These are phyloP conservation scores for Mystacornis crossleyi DNA, from an alignment of 2,113 vertebrate genomes.

Conservation along the genomic window DNA sequence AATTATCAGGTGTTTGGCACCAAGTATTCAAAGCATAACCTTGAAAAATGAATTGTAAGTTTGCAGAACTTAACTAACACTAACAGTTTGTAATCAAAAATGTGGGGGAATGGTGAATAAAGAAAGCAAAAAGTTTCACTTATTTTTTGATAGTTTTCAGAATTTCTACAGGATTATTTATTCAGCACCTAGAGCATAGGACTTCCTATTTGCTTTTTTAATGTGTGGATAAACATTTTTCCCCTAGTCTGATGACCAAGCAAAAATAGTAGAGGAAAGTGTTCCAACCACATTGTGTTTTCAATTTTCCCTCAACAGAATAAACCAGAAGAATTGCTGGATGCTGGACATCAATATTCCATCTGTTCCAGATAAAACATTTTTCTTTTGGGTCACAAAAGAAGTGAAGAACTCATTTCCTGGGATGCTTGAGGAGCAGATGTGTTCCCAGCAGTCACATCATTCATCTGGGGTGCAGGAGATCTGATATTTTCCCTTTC, in stretches of 20 bases:
- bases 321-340: background rate
- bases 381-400: background rate
- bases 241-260: background rate
- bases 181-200: background rate
- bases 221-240: background rate
- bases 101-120: background rate
- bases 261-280: background rate
- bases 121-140: background rate
- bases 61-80: background rate
- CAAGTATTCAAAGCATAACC: background rate
- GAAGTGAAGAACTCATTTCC: background rate
- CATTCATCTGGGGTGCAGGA: background rate
- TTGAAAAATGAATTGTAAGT: background rate
- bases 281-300: background rate
- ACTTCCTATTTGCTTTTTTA: background rate
- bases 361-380: background rate
- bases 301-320: background rate
- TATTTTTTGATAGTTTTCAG: background rate
- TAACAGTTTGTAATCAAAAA: background rate
- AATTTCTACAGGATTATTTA: background rate
- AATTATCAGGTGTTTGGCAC: background rate
- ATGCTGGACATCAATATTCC: background rate
- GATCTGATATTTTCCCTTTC: background rate
- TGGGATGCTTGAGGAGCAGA: background rate
- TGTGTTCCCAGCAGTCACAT: background rate